These are phyloP conservation scores for Nephila pilipes DNA, from an alignment of 1,140 invertebrate genomes.

Conservation along the genomic window DNA sequence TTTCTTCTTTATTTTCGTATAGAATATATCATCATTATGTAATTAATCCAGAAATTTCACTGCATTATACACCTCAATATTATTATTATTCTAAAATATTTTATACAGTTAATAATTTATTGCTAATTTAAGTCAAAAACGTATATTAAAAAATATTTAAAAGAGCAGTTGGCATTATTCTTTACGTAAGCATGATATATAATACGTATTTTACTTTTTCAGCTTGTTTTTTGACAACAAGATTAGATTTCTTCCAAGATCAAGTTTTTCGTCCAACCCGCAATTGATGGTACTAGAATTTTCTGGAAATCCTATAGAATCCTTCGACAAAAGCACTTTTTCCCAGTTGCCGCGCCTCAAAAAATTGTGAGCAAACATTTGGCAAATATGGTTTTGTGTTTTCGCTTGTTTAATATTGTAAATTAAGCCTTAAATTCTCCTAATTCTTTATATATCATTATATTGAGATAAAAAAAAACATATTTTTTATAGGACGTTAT, in stretches of 20 bases:
- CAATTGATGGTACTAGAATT: constrained; percentile 80
- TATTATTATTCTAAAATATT: no score
- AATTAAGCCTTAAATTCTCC: neutral
- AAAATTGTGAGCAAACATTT: constrained; percentile 80
- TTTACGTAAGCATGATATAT: no score
- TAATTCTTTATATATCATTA: neutral
- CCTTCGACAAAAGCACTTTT: constrained; percentile 80
- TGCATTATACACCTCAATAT: no score
- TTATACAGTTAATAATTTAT: no score
- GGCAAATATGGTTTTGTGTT: neutral
- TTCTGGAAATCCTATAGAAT: constrained; percentile 80
- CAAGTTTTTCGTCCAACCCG: constrained; percentile 79
- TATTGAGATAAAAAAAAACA: neutral
- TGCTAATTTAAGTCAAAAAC: no score
- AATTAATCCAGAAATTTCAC: no score
- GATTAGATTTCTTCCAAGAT: constrained; percentile 53
- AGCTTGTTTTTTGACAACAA: constrained; percentile 69
- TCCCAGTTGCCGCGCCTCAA: constrained; percentile 79
- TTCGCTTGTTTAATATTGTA: neutral
- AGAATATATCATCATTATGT: no score
- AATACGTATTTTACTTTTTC: neutral
- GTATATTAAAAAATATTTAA: no score
- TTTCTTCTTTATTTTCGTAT: no score
- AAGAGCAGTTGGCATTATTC: no score
- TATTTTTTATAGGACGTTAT: constrained; percentile 87